Evolutionary conservation across 2,797 vertebrate species (phyloP).

Genomic region (Arnoldichthys spilopterus): DNA sequence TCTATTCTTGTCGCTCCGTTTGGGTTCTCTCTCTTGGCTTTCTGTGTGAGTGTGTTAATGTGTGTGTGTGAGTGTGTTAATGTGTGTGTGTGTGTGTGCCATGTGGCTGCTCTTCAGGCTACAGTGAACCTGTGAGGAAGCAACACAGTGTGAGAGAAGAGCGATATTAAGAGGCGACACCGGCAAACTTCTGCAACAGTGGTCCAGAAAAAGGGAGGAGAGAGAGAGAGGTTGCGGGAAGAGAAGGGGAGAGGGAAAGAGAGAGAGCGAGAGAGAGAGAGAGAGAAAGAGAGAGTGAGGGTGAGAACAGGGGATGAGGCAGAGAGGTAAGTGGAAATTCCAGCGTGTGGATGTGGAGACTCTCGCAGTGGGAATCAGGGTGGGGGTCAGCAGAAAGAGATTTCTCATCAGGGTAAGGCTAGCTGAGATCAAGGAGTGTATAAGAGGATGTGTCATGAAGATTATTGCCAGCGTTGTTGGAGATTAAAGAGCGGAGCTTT

Average conservation of each 20-base stretch:
- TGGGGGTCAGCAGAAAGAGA: conserved; percentile 44
- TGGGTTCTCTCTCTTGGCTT: conserved; percentile 60
- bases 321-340: conserved; percentile 60
- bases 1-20: conserved; percentile 57
- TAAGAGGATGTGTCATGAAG: conserved; percentile 70
- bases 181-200: conserved; percentile 57
- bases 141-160: conserved; percentile 75
- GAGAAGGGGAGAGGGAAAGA: no score
- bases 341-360: conserved; percentile 64
- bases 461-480: conserved; percentile 62
- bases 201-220: conserved; percentile 53
- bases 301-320: conserved; percentile 38
- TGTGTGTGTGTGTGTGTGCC: conserved; percentile 38
- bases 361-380: conserved; percentile 64
- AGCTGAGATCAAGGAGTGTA: conserved; percentile 69
- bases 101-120: conserved; percentile 73
- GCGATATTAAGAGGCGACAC: conserved; percentile 75
- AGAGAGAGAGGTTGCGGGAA: not conserved
- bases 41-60: conserved; percentile 55
- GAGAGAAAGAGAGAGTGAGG: conserved; percentile 48
- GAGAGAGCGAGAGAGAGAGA: no score
- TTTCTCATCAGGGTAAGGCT: conserved; percentile 48
- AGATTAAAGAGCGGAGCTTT: conserved; percentile 57
- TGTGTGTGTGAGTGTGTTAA: no score
- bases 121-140: conserved; percentile 76